A percentile compares a stretch with the other conserved stretches of the same genome.
Evolutionary conservation across 2,113 vertebrate species (phyloP).

Genomic region (Donacobius atricapilla): DNA sequence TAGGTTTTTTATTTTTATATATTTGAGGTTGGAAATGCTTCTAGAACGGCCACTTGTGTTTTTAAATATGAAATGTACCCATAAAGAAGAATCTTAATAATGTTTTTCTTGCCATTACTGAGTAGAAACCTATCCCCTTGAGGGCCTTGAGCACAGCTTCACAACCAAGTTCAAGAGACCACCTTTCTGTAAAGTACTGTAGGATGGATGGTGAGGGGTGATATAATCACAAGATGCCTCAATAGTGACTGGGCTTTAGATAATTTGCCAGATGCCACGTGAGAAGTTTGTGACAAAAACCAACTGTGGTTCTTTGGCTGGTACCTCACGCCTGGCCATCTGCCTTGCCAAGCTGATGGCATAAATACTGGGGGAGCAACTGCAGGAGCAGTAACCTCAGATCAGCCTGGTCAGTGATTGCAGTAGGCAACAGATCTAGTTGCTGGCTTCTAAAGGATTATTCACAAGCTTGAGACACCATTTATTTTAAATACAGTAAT

Average conservation of each 20-base stretch:
- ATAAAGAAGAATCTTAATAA: neutral
- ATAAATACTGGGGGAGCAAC: neutral
- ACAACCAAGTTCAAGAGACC: neutral
- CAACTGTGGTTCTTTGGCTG: slow-evolving; percentile 7
- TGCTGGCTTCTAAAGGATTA: neutral
- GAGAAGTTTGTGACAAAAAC: slow-evolving; percentile 7
- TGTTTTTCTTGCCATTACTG: neutral
- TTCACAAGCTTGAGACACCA: neutral
- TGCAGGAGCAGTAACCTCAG: neutral
- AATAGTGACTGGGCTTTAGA: neutral
- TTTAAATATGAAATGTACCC: neutral
- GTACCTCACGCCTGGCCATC: neutral
- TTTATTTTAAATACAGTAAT: neutral
- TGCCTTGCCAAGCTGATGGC: neutral
- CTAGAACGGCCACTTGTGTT: neutral
- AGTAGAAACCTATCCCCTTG: neutral
- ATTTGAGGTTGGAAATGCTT: neutral
- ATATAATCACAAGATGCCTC: neutral
- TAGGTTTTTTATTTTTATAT: neutral
- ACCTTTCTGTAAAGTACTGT: neutral
- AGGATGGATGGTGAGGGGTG: neutral
- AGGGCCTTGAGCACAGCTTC: neutral
- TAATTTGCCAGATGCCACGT: neutral
- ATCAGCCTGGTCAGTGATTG: neutral
- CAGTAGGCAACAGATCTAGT: neutral